A percentile compares a stretch with the other conserved stretches of the same genome.
Evolutionary conservation across 1,140 invertebrate species (phyloP).

Genomic region (Tigriopus japonicus): DNA sequence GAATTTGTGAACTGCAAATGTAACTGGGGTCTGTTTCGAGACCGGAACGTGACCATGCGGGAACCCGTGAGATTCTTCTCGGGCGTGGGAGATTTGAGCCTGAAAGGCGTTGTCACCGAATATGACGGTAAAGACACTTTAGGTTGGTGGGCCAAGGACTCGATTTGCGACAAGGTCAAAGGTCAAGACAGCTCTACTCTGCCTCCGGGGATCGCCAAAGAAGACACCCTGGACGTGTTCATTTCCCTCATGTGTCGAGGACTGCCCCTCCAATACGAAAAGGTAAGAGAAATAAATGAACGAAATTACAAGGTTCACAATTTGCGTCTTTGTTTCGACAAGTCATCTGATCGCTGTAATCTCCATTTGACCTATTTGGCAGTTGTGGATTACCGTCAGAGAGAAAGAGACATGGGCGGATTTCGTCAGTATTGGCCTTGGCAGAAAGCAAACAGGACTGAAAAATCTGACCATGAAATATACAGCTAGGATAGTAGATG

Average conservation of each 20-base stretch:
- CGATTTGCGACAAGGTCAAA: constrained; percentile 2
- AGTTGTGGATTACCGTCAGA: no score
- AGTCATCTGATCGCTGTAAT: no score
- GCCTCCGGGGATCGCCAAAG: neutral
- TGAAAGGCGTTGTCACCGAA: constrained; percentile 1
- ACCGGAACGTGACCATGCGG: constrained; percentile 5
- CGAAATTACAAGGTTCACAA: no score
- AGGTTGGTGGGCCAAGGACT: constrained; percentile 7
- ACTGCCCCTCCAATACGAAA: neutral
- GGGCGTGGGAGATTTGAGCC: neutral
- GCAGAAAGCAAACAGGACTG: no score
- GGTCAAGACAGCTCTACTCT: constrained; percentile 6
- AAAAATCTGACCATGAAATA: no score
- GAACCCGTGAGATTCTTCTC: neutral
- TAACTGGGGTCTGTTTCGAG: constrained; percentile 11
- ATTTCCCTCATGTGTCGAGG: constrained; percentile 8
- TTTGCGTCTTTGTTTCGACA: no score
- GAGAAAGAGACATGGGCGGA: no score
- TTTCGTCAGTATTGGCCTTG: no score
- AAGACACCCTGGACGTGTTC: neutral
- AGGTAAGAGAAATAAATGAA: neutral
- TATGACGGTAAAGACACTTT: neutral
- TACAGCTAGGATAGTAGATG: no score
- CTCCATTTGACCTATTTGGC: no score
- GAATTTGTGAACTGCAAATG: constrained; percentile 9